Conservation (phyloP, 2,797 vertebrate genomes). For the Gallirallus australis region DNA sequence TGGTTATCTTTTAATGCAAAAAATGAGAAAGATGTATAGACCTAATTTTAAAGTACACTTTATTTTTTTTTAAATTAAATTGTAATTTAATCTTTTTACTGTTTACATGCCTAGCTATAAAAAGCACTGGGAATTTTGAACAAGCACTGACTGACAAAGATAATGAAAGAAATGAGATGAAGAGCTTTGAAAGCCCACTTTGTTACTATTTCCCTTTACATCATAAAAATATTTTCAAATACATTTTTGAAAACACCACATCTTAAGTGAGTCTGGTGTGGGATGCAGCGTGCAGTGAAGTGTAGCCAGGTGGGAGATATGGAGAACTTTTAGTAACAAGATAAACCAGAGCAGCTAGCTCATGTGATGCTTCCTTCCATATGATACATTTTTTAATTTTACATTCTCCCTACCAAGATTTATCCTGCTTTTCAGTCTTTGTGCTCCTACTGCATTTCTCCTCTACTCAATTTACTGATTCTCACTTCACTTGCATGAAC, state of each 20-base stretch:
- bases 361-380: background rate
- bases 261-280: background rate
- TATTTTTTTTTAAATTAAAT: rapidly evolving
- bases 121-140: background rate
- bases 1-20: background rate
- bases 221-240: background rate
- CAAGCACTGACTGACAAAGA: background rate
- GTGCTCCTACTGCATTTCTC: background rate
- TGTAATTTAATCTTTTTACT: background rate
- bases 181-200: background rate
- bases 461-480: background rate
- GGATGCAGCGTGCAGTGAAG: background rate
- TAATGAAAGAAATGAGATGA: background rate
- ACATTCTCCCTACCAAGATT: background rate
- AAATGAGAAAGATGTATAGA: background rate
- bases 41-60: background rate
- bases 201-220: background rate
- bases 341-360: background rate
- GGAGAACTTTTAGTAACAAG: background rate
- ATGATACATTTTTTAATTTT: background rate
- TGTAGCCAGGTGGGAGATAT: background rate
- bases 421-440: background rate
- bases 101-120: background rate
- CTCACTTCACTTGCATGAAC: background rate
- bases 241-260: background rate